Evolutionary conservation across 1,140 invertebrate species (phyloP), one percentile per base, ranked within the genome.

Genomic region (Aphaenogaster ashmeadi): DNA sequence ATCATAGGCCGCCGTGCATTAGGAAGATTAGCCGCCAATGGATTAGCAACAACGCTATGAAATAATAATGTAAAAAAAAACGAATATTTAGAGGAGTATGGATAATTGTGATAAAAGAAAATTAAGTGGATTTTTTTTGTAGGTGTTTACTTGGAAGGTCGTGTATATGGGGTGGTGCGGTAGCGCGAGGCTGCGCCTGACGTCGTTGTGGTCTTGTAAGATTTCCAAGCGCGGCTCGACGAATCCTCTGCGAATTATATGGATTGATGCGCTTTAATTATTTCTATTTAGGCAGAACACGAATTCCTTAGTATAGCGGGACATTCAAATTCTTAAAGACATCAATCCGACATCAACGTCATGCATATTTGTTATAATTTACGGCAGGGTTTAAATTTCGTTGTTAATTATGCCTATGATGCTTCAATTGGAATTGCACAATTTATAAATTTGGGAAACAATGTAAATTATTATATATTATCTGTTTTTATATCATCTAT

Each of bases 171-270:
- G 87, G 94, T 92, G 87, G 93, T 92, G 89, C 95, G 95, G 91
- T 93, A 95, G 91, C 95, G 95, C 93, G 95, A 94, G 81, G 92
- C 92, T 92, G 94, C 93, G 92, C 94, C 93, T 90, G 95, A 92
- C 83, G 94, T 94, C 77, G 95, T 94, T 91, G 95, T 95, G 86
- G 95, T 95, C 95, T 95, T 95, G 95, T 95, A 95, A 78, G 95
- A 95, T 93, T 95, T 95, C 95, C 95, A 95, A 92, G 94, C 94
- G 91, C 94, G 94, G 94, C 94, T 95, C 86, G 94, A 93, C 92
- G 94, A 93, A 64, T 95, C 95, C 92, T 95, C 95, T 95, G 94
- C 92, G 94, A 95, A 95, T 95, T 95, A 94, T 91, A 95, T 93
- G 87, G 92, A 93, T 93, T 94, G 91, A 93, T 93, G 87, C 60